Percentiles rank a stretch among this genome's conserved stretches.
phyloP scores from a whole-genome alignment of 2,113 vertebrate genomes.

The Pandion haliaetus region DNA sequence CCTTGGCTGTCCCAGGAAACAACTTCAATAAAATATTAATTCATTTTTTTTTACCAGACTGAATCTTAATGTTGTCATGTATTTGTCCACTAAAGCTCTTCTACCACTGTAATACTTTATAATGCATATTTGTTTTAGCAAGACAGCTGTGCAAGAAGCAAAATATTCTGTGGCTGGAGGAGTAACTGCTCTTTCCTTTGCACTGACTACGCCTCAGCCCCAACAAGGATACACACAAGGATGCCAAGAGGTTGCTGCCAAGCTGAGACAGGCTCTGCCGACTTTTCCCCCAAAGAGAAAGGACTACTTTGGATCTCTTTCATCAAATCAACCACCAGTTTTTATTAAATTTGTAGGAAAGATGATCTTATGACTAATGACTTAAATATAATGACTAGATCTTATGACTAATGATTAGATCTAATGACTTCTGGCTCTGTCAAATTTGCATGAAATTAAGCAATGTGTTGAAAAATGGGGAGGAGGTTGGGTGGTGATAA shows the following conservation, averaged over 20 bases:
- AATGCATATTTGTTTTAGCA: not conserved
- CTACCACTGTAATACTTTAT: not conserved
- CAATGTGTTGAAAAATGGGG: not conserved
- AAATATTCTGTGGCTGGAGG: not conserved
- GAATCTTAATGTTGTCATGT: not conserved
- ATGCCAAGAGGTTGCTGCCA: not conserved
- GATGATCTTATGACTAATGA: slow-evolving; percentile 36
- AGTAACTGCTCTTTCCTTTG: not conserved
- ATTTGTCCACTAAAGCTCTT: not conserved
- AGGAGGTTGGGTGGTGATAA: not conserved
- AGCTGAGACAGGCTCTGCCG: not conserved
- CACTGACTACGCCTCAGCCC: not conserved
- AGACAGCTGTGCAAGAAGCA: not conserved
- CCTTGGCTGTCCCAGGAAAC: not conserved
- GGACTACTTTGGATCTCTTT: not conserved
- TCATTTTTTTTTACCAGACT: not conserved
- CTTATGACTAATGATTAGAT: slow-evolving; percentile 43
- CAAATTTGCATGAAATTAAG: slow-evolving; percentile 21
- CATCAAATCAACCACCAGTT: not conserved
- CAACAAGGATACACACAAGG: not conserved
- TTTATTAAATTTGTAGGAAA: not conserved
- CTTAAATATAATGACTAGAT: slow-evolving; percentile 33
- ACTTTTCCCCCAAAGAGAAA: not conserved
- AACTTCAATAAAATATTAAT: not conserved
- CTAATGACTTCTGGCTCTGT: slow-evolving; percentile 42